These are phyloP conservation scores for Diuraphis noxia DNA, from an alignment of 1,140 invertebrate species.

Conservation along the genomic window DNA sequence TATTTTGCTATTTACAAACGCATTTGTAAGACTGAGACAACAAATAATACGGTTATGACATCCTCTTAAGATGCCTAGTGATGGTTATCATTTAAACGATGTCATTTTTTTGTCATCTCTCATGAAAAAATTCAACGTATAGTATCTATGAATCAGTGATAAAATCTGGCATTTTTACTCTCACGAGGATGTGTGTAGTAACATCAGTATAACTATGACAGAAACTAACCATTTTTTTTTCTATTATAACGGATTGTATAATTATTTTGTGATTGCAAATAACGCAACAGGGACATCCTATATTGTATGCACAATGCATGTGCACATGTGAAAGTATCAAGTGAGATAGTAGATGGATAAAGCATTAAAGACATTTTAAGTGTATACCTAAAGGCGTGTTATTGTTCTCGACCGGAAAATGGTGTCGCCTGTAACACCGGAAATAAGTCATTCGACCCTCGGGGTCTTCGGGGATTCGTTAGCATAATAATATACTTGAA, in stretches of 20 bases:
- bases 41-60: too few species aligned
- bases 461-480: background rate
- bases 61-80: too few species aligned
- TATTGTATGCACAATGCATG: background rate
- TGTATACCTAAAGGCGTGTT: background rate
- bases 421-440: background rate
- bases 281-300: background rate
- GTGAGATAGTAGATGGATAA: background rate
- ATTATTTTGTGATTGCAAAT: background rate
- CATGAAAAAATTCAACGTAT: background rate
- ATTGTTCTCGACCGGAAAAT: background rate
- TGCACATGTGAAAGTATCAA: background rate
- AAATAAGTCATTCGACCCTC: background rate
- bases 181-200: background rate
- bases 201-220: background rate
- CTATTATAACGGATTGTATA: background rate
- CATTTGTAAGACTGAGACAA: too few species aligned
- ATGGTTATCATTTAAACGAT: too few species aligned
- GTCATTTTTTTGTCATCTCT: background rate
- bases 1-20: too few species aligned
- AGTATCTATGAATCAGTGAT: background rate
- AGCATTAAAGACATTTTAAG: background rate
- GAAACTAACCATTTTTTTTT: background rate
- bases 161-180: background rate
- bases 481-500: constrained; percentile 19